A percentile compares a stretch with the other conserved stretches of the same genome.
Evolutionary conservation across 2,888 invertebrate genomes (phyloP).

Genomic region (Caenorhabditis sinica): DNA sequence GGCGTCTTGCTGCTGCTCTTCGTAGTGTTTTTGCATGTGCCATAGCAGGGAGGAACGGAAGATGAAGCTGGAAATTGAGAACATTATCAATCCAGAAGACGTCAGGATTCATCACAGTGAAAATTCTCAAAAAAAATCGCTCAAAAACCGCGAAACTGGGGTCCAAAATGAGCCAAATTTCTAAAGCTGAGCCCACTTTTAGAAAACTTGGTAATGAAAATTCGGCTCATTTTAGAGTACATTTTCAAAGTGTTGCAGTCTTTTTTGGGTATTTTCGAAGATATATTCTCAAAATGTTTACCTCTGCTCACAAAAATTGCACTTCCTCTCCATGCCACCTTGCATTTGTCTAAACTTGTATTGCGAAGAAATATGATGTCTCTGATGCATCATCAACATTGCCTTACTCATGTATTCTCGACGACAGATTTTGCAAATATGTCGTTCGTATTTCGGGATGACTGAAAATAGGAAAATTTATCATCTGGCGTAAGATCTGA

Average conservation of each 20-base stretch:
- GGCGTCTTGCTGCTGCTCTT: constrained; percentile 18
- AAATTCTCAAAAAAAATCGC: too few relatives aligned
- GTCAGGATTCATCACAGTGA: too few relatives aligned
- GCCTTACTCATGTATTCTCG: constrained; percentile 36
- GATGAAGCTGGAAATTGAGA: constrained; percentile 36
- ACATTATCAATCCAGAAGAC: too few relatives aligned
- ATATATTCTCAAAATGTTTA: not conserved
- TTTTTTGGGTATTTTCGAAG: too few relatives aligned
- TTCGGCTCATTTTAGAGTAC: too few relatives aligned
- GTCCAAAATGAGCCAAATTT: not conserved
- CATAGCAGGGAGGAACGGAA: constrained; percentile 49
- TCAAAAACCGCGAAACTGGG: too few relatives aligned
- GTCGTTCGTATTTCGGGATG: constrained; percentile 1
- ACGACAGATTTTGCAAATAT: constrained; percentile 43
- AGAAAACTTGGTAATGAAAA: too few relatives aligned
- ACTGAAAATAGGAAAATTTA: constrained; percentile 7
- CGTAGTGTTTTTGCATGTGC: constrained; percentile 55
- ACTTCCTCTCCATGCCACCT: constrained; percentile 29
- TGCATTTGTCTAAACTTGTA: constrained; percentile 32
- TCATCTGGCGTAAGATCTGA: not conserved
- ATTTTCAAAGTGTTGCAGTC: too few relatives aligned
- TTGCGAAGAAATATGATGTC: constrained; percentile 28
- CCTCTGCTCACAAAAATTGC: constrained; percentile 57
- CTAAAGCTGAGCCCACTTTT: too few relatives aligned
- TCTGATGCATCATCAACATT: constrained; percentile 46